These are phyloP conservation scores for Martes martes DNA, from an alignment of 2,113 vertebrate species.

Conservation along the genomic window DNA sequence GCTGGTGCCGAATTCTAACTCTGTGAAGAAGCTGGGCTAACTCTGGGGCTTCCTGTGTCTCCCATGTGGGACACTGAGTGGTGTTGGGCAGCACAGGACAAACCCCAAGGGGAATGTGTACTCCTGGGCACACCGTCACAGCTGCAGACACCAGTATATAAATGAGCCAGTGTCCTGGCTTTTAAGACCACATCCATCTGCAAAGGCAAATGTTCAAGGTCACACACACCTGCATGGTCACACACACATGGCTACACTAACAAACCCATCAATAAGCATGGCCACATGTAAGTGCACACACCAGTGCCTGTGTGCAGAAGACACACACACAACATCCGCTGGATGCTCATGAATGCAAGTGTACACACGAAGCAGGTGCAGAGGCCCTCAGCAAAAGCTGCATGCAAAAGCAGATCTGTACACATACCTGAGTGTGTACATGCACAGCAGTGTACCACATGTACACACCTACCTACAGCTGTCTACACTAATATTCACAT, in stretches of 20 bases:
- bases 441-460: rapidly evolving
- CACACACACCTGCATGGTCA: background rate
- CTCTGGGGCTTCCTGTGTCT: background rate
- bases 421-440: background rate
- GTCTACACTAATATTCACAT: background rate
- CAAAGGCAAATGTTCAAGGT: background rate
- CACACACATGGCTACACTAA: background rate
- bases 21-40: background rate
- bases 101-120: background rate
- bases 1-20: background rate
- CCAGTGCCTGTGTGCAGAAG: background rate
- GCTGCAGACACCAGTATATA: background rate
- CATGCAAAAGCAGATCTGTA: background rate
- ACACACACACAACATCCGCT: background rate
- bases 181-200: background rate
- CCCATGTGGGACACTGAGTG: background rate
- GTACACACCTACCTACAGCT: no score
- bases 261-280: background rate
- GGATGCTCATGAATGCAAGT: background rate
- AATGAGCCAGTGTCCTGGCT: background rate
- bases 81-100: background rate
- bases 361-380: background rate
- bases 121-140: background rate
- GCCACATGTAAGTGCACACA: no score
- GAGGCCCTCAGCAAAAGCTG: background rate